Percentiles rank a stretch among this genome's conserved stretches.
phyloP scores from a whole-genome alignment of 2,888 invertebrate genomes.

The Papilio protenor region DNA sequence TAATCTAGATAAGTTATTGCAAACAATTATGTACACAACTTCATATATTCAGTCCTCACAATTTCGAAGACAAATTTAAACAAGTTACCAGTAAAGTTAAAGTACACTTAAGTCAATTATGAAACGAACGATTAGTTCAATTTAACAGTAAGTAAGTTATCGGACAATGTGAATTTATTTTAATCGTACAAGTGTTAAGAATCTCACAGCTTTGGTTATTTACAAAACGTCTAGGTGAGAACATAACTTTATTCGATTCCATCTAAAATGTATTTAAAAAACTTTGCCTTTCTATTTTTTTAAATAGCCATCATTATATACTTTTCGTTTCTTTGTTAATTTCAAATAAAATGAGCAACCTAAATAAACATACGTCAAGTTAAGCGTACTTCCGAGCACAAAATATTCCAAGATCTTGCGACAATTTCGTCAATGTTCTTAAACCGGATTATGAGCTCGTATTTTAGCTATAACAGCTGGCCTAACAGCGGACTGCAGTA shows the following conservation, averaged over 20 bases:
- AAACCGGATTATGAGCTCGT: constrained; percentile 16
- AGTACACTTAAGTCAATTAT: not conserved
- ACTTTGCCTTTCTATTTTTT: too few species aligned
- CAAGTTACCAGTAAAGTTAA: not conserved
- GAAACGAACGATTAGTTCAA: not conserved
- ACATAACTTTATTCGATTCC: not conserved
- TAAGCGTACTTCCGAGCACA: not conserved
- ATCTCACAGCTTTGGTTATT: not conserved
- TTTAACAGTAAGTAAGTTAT: not conserved
- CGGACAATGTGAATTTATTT: not conserved
- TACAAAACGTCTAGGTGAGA: not conserved
- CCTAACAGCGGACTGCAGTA: constrained; percentile 16
- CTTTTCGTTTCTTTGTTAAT: not conserved
- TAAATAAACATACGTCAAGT: not conserved
- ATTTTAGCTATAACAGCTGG: constrained; percentile 21
- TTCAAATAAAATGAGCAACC: not conserved
- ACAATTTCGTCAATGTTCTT: constrained; percentile 21
- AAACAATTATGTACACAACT: not conserved
- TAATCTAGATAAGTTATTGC: not conserved
- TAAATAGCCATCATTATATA: too few species aligned
- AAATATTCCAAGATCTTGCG: not conserved
- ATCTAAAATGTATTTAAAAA: not conserved
- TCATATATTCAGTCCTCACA: not conserved
- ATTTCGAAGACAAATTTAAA: not conserved
- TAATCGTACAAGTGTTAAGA: not conserved